A percentile compares a stretch with the other conserved stretches of the same genome.
These are phyloP conservation scores for Dexiosoma caninum DNA, from an alignment of 2,888 invertebrate species.

Conservation along the genomic window DNA sequence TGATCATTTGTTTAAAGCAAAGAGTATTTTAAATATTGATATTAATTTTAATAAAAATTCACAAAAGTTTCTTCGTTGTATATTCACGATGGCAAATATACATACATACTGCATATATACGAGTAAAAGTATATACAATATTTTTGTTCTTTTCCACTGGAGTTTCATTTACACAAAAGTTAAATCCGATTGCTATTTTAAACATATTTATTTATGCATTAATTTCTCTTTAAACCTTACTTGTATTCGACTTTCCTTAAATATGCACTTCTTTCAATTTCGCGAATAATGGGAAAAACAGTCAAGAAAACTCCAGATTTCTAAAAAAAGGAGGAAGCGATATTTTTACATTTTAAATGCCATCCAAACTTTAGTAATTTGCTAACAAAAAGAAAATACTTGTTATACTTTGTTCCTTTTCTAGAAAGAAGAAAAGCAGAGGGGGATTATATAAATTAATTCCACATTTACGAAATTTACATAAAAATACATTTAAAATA, in stretches of 20 bases:
- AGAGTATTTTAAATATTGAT: too few relatives aligned
- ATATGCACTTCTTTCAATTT: constrained; percentile 14
- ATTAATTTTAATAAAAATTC: too few relatives aligned
- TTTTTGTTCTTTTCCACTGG: not conserved
- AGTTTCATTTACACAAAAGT: not conserved
- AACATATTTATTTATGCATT: constrained; percentile 49
- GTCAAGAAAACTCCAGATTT: constrained; percentile 3
- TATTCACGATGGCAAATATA: too few relatives aligned
- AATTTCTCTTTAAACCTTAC: constrained; percentile 42
- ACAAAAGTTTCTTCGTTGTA: too few relatives aligned
- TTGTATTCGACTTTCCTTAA: constrained; percentile 36
- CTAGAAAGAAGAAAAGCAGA: not conserved
- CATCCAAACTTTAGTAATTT: constrained; percentile 57
- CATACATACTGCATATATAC: too few relatives aligned
- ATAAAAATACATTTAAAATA: constrained; percentile 30
- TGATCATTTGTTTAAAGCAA: too few relatives aligned
- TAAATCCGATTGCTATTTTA: constrained; percentile 32
- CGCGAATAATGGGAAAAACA: constrained; percentile 5
- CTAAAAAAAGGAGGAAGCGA: not conserved
- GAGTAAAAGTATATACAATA: too few relatives aligned
- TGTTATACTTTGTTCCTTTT: not conserved
- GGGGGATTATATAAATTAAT: not conserved
- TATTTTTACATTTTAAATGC: constrained; percentile 51
- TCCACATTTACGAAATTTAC: not conserved
- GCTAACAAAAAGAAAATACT: constrained; percentile 31